Conservation (phyloP, 1,140 invertebrate species). For the Sipha flava region DNA sequence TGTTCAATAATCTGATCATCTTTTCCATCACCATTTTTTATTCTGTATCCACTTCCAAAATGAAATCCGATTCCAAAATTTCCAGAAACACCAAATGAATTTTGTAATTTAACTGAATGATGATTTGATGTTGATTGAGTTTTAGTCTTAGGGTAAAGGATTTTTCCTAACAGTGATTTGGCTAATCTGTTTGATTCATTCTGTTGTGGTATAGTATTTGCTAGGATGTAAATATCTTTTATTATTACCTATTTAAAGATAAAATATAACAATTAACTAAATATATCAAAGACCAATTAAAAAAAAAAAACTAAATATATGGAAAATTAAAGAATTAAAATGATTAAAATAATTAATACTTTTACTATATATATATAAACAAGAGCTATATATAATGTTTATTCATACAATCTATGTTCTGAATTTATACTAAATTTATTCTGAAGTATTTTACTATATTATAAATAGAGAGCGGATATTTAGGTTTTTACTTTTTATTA, state of each 20-base stretch:
- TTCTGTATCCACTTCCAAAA: neutral
- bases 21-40: neutral
- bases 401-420: too few species aligned
- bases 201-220: neutral
- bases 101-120: neutral
- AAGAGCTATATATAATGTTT: too few species aligned
- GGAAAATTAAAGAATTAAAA: too few species aligned
- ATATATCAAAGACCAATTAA: neutral
- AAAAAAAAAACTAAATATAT: too few species aligned
- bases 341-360: too few species aligned
- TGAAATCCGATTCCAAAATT: conserved; percentile 20
- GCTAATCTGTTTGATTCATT: neutral
- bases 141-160: neutral
- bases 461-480: too few species aligned
- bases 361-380: too few species aligned
- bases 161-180: neutral
- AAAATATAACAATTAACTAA: neutral
- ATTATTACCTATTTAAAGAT: neutral
- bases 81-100: conserved; percentile 12
- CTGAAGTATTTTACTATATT: too few species aligned
- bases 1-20: neutral
- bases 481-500: too few species aligned
- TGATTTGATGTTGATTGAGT: neutral
- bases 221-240: neutral
- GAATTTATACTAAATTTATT: too few species aligned